A percentile compares a stretch with the other conserved stretches of the same genome.
Conservation (phyloP, 2,113 vertebrate species). For the Sapayoa aenigma region DNA sequence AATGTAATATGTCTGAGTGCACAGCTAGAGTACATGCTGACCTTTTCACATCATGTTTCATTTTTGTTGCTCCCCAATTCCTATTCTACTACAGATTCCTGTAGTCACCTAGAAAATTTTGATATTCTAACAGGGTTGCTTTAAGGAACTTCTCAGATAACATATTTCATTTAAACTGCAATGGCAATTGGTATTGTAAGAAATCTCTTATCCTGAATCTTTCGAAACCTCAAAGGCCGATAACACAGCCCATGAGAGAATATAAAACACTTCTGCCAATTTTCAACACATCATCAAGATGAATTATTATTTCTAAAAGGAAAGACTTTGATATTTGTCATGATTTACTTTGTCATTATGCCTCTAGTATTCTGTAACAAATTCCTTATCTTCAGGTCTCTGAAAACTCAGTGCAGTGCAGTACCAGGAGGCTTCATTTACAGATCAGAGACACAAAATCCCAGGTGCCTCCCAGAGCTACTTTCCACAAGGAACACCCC, state of each 20-base stretch:
- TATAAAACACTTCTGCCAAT: not conserved
- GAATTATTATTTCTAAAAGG: not conserved
- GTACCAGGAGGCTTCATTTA: not conserved
- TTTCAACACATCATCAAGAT: not conserved
- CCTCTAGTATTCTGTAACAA: not conserved
- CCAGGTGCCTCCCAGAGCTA: not conserved
- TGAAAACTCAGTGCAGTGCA: not conserved
- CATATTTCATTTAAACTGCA: not conserved
- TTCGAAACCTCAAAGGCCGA: not conserved
- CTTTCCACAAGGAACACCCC: not conserved
- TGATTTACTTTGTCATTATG: not conserved
- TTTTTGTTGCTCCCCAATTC: not conserved
- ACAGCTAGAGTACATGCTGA: not conserved
- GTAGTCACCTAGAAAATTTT: not conserved
- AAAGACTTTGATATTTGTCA: not conserved
- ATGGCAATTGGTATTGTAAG: not conserved
- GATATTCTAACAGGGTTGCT: not conserved
- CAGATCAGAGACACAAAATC: not conserved
- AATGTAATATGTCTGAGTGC: not conserved
- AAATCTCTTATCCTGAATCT: not conserved
- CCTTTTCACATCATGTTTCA: not conserved
- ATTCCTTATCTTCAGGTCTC: not conserved
- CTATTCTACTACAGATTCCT: not conserved
- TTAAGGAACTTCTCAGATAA: not conserved
- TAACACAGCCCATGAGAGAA: not conserved